These are phyloP conservation scores for Drosophila baimaii DNA, from an alignment of 1,140 invertebrate species.

Conservation along the genomic window DNA sequence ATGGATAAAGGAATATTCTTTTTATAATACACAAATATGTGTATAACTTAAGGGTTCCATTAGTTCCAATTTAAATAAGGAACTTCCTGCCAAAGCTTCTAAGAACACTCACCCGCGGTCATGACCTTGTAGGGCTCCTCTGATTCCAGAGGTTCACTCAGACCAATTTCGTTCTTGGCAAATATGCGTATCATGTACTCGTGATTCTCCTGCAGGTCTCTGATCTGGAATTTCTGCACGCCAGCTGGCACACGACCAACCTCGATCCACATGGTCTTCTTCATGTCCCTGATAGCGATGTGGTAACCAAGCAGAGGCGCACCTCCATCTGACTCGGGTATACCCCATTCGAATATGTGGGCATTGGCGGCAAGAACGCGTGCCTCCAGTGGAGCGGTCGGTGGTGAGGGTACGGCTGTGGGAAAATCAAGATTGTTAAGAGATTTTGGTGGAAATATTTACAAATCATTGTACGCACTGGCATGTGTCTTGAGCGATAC, in stretches of 20 bases:
- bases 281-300: conserved; percentile 95
- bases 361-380: conserved; percentile 92
- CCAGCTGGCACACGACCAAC: conserved; percentile 93
- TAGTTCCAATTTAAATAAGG: too few species aligned
- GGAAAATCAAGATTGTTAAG: not conserved
- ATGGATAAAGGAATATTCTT: not conserved
- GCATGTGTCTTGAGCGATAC: conserved; percentile 96
- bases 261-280: conserved; percentile 98
- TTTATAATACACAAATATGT: too few species aligned
- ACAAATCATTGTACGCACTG: conserved; percentile 88
- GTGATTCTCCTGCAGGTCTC: conserved; percentile 94
- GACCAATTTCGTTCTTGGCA: conserved; percentile 97
- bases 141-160: conserved; percentile 96
- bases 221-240: conserved; percentile 92
- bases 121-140: conserved; percentile 95
- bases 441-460: not conserved
- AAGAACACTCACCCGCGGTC: conserved; percentile 91
- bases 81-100: too few species aligned
- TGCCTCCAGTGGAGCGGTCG: conserved; percentile 94
- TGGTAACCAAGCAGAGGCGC: conserved; percentile 95
- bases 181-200: conserved; percentile 95
- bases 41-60: too few species aligned
- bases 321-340: conserved; percentile 96
- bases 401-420: conserved; percentile 93
- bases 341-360: conserved; percentile 95